Evolutionary conservation across 2,113 vertebrate species (phyloP).

Genomic region (Sinocyclocheilus grahami): DNA sequence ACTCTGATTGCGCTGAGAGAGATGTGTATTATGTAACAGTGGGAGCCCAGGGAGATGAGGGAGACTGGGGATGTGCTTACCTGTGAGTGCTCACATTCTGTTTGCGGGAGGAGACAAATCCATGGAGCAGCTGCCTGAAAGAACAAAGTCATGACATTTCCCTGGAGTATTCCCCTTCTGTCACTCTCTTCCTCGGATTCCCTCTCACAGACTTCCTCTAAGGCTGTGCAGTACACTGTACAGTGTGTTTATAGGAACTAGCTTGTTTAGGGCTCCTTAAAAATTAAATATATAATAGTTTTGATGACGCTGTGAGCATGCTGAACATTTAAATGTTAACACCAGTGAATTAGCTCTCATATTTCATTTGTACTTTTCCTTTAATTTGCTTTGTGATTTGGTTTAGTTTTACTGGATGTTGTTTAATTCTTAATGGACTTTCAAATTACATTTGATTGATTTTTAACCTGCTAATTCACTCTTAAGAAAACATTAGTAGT

Average conservation of each 20-base stretch:
- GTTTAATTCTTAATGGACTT: conserved; percentile 56
- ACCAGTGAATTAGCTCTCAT: background rate
- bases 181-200: conserved; percentile 35
- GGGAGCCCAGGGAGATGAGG: conserved; percentile 38
- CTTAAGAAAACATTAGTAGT: conserved; percentile 49
- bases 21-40: conserved; percentile 47
- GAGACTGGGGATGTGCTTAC: conserved; percentile 44
- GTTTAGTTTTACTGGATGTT: conserved; percentile 6
- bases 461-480: conserved; percentile 45
- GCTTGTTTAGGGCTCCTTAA: background rate
- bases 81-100: conserved; percentile 56
- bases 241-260: conserved; percentile 1
- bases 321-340: no score
- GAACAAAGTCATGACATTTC: conserved; percentile 62
- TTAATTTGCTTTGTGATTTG: background rate
- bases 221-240: background rate
- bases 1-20: conserved; percentile 15
- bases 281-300: background rate
- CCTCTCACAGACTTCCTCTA: background rate
- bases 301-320: background rate
- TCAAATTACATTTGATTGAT: conserved; percentile 53
- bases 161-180: conserved; percentile 55
- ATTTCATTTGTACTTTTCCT: background rate
- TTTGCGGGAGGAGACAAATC: conserved; percentile 45
- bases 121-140: conserved; percentile 64